These are phyloP conservation scores for Drosophila arawakana DNA, from an alignment of 1,140 invertebrate genomes.

Conservation along the genomic window DNA sequence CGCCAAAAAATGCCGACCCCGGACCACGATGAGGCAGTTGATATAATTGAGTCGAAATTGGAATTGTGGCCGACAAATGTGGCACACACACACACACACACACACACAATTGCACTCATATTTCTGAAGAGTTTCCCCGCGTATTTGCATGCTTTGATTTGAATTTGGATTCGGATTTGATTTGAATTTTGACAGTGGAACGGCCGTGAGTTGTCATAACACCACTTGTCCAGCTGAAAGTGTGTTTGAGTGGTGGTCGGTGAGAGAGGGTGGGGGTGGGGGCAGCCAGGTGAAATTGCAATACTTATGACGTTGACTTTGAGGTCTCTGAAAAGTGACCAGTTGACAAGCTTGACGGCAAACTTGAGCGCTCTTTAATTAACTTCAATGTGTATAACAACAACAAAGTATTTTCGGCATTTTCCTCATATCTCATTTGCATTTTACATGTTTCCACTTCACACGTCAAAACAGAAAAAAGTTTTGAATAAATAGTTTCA, in stretches of 20 bases:
- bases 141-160: constrained; percentile 61
- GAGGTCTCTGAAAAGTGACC: constrained; percentile 38
- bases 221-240: constrained; percentile 5
- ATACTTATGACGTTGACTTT: constrained; percentile 34
- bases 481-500: constrained; percentile 10
- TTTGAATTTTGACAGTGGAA: constrained; percentile 52
- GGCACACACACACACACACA: constrained; percentile 1
- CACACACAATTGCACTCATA: neutral
- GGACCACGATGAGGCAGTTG: constrained; percentile 15
- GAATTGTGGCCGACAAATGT: constrained; percentile 35
- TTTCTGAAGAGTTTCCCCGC: constrained; percentile 33
- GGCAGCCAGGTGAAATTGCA: constrained; percentile 44
- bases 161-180: constrained; percentile 21
- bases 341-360: constrained; percentile 34
- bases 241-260: neutral
- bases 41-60: constrained; percentile 62
- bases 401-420: constrained; percentile 21
- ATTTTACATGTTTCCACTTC: constrained; percentile 23
- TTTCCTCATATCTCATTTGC: constrained; percentile 25
- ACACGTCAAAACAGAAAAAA: constrained; percentile 9
- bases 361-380: constrained; percentile 58
- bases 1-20: constrained; percentile 56
- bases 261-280: neutral
- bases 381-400: constrained; percentile 31
- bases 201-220: constrained; percentile 70